Base-by-base conservation (phyloP, 2,888 invertebrate genomes). In the Napeogenes sylphis region DNA sequence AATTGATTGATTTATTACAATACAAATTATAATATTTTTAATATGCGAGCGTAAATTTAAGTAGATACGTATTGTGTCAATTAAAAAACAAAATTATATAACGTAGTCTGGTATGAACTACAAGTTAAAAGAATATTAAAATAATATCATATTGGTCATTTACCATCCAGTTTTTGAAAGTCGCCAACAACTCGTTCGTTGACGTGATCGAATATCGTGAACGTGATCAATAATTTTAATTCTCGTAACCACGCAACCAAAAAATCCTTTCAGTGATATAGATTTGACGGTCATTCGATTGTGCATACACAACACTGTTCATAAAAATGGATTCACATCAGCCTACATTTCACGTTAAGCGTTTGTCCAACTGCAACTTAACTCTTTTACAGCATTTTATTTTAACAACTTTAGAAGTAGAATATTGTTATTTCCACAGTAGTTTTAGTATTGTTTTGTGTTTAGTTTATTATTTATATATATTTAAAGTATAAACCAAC, bases 1-100 rank as follows among this genome's bases (percentile, higher is more conserved):
- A 64, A 64, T 42, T 56, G 65, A 68, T 68, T 69, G 58, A 55
- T 58, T 55, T 55, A 60, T 42, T 42, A 10, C 12, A 12, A 21
- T 21, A 21, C 21, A 42, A 10, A 42, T 10, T 42, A 42, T 10
- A 3, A 42, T 10, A 6, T 6, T 12, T 12, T 10, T 42, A 3
- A 12, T 42, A 42, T 3, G 42, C 8, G 3, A 42, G 10, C 1
- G 35, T 35, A 6, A 5, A 35, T 35, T 35, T 2, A 35, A 4
- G 35, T 35, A 3, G 35, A 35, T 5, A 35, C 6, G 6, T 35
- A 6, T 5, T 6, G 35, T 35, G 3, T 6, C 35, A 35, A 2
- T 35, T 4, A 13, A 32, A 10, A 35, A 56, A 56, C 8, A 2
- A 14, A 42, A 1, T 21, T 42, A 42, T 42, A 56, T 42, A 4